Conservation (phyloP, 2,888 invertebrate genomes). For the Andrena bucephala region DNA sequence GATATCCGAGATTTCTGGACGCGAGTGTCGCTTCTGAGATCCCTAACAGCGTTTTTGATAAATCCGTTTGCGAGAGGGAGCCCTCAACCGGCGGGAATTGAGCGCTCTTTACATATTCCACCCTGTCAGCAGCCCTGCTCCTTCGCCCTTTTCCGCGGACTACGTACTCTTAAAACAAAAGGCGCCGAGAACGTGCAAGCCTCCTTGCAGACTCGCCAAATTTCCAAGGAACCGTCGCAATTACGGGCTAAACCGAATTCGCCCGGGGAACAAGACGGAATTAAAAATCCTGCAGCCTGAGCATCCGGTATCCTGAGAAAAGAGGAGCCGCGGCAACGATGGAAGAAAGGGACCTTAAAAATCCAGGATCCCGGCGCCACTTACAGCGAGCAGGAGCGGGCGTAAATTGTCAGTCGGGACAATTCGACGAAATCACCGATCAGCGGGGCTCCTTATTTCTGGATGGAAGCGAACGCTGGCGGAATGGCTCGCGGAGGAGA, state of each 20-base stretch:
- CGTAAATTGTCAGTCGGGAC: slow-evolving; percentile 59
- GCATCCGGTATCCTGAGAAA: slow-evolving; percentile 34
- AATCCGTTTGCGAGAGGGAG: neutral
- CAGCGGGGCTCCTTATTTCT: slow-evolving; percentile 57
- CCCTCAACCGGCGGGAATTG: neutral
- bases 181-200: neutral
- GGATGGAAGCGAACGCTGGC: slow-evolving; percentile 34
- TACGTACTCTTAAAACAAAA: slow-evolving; percentile 1
- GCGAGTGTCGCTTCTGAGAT: neutral
- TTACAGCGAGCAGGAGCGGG: slow-evolving; percentile 23
- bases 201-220: slow-evolving; percentile 17
- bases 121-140: neutral
- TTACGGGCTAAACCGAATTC: slow-evolving; percentile 11
- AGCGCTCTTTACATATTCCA: neutral
- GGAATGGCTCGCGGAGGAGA: slow-evolving; percentile 50
- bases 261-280: slow-evolving; percentile 49
- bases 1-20: neutral
- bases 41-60: neutral
- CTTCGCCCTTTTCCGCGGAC: neutral
- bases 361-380: slow-evolving; percentile 30
- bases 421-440: slow-evolving; percentile 66
- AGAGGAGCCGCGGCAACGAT: neutral
- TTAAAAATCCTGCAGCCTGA: slow-evolving; percentile 53
- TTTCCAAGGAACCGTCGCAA: slow-evolving; percentile 45
- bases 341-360: slow-evolving; percentile 39